A percentile compares a stretch with the other conserved stretches of the same genome.
Evolutionary conservation across 2,888 invertebrate genomes (phyloP).

Genomic region (Agriopis marginaria): DNA sequence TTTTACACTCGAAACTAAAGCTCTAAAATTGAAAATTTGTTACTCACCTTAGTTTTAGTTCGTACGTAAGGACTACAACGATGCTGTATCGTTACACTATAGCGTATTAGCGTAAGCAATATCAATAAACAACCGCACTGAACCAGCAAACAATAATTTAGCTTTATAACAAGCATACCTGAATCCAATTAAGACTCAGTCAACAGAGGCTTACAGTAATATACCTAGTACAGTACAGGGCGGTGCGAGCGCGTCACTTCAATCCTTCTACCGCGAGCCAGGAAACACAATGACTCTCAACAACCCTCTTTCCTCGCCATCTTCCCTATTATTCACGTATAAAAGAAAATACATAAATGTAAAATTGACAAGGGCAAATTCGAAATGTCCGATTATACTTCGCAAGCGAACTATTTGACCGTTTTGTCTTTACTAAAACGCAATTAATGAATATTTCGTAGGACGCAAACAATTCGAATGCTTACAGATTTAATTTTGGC

Average conservation of each 20-base stretch:
- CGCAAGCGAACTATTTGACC: conserved; percentile 50
- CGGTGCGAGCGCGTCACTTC: conserved; percentile 49
- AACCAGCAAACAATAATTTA: conserved; percentile 15
- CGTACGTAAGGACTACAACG: no score
- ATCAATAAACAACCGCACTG: conserved; percentile 27
- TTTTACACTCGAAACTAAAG: no score
- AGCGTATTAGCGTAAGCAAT: conserved; percentile 3
- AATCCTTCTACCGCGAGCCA: conserved; percentile 65
- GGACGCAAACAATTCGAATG: conserved; percentile 8
- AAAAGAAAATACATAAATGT: conserved; percentile 74
- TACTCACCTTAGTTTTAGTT: no score
- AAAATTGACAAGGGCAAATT: conserved; percentile 63
- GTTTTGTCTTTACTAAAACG: conserved; percentile 52
- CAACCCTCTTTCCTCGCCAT: conserved; percentile 62
- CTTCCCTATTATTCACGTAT: conserved; percentile 62
- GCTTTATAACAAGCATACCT: conserved; percentile 20
- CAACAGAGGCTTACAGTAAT: conserved; percentile 11
- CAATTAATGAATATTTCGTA: conserved; percentile 51
- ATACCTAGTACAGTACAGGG: conserved; percentile 29
- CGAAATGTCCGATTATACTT: conserved; percentile 60
- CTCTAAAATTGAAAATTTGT: no score
- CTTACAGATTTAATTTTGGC: conserved; percentile 6
- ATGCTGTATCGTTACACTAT: no score
- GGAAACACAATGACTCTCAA: conserved; percentile 65
- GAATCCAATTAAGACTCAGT: conserved; percentile 53